These are phyloP conservation scores for Drosophila subobscura DNA, from an alignment of 1,140 invertebrate species.

Conservation along the genomic window DNA sequence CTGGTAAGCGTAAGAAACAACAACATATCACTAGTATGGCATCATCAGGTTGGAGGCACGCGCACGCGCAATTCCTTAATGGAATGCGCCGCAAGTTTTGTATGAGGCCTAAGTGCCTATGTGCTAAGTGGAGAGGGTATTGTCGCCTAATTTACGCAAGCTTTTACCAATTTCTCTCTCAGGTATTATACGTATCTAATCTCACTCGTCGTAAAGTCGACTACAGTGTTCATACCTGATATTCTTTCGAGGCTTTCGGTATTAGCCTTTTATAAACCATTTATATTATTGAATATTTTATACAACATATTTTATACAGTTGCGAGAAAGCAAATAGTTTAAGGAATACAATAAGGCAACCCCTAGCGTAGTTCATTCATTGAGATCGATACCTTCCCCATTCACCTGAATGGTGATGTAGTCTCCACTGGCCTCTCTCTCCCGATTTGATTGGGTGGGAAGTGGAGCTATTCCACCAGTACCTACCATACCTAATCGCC, in stretches of 20 bases:
- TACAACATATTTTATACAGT: slow-evolving; percentile 19
- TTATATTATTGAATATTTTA: slow-evolving; percentile 1
- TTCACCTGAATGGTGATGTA: slow-evolving; percentile 74
- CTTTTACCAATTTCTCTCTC: background rate
- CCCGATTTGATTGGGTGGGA: slow-evolving; percentile 1
- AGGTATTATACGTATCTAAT: background rate
- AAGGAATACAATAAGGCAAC: slow-evolving; percentile 9
- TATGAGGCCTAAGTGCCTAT: background rate
- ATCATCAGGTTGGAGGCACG: slow-evolving; percentile 53
- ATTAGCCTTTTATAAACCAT: slow-evolving; percentile 1
- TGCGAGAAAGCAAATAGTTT: background rate
- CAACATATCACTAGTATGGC: slow-evolving; percentile 22
- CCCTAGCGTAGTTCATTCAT: slow-evolving; percentile 38
- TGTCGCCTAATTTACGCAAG: background rate
- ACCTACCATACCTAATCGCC: slow-evolving; percentile 2
- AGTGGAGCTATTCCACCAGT: slow-evolving; percentile 4
- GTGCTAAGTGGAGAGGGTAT: background rate
- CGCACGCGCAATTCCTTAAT: slow-evolving; percentile 74
- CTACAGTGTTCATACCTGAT: too few species aligned
- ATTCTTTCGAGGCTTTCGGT: too few species aligned
- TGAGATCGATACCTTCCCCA: slow-evolving; percentile 67
- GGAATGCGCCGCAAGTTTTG: slow-evolving; percentile 50
- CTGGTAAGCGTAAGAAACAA: slow-evolving; percentile 6
- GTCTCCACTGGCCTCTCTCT: slow-evolving; percentile 30
- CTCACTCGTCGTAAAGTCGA: too few species aligned